Base-by-base conservation (phyloP, 2,113 vertebrate genomes). In the Hipposideros armiger region DNA sequence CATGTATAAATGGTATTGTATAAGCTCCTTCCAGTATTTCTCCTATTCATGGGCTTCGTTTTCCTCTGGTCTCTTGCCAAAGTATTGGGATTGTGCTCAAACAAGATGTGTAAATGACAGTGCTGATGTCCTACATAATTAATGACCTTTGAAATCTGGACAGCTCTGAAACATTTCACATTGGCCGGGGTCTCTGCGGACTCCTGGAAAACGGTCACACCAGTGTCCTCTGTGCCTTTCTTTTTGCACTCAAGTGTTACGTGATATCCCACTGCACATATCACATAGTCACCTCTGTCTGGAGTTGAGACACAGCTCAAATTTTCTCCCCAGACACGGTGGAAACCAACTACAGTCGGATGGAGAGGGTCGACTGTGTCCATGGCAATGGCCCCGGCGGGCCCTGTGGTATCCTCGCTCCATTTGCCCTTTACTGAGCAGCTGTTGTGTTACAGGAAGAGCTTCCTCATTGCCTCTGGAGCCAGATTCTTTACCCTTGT, bases 281-380 rank as follows among this genome's bases (percentile, higher is more conserved):
- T 69, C 76, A 81, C 52, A 88, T n/a, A 73, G 74, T 91, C 56
- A 40, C 20, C 20, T 64, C 56, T 13, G 15, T 45, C 87, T 70
- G 47, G 45, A 66, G 26, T n/a, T 82, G 66, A 85, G 52, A 66
- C 42, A n/a, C 15, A 40, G 76, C 42, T 56, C 22, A 1, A 40
- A 54, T 82, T 60, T 95, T 72, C 82, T 73, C 40, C 90, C 74
- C 80, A 92, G 94, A 76, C 56, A 89, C 16, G 66, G 3, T 40
- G 58, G 80, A 92, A 95, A 87, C 52, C 47, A 93, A 47, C 19
- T 42, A 72, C 4, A 62, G 87, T 42, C 42, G 0, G 15, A 36
- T 0, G 76, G 76, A 77, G 56, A 66, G 11, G 56, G 30, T 50
- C 0, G 11, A 52, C 0, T n/a, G 11, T 11, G 2, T 3, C 16